Percentiles rank a stretch among this genome's conserved stretches.
Evolutionary conservation across 2,113 vertebrate species (phyloP).

Genomic region (Tyrannus savana): DNA sequence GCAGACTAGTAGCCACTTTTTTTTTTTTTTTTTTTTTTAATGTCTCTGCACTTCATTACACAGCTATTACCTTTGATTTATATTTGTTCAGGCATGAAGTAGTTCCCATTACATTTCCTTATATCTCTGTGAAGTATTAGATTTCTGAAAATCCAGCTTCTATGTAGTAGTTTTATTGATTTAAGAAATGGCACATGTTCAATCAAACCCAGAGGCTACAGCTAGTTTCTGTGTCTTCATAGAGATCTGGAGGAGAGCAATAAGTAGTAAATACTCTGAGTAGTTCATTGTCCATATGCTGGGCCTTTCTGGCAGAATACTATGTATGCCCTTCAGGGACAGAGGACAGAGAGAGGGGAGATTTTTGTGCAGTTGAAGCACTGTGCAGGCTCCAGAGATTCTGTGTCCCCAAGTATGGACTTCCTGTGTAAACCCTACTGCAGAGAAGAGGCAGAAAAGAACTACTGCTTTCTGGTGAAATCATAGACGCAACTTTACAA

Average conservation of each 20-base stretch:
- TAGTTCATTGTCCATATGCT: background rate
- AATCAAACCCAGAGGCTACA: constrained; percentile 27
- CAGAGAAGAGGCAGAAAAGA: background rate
- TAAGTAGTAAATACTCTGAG: background rate
- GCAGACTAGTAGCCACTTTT: background rate
- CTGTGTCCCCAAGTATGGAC: accelerated
- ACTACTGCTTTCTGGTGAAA: accelerated
- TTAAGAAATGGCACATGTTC: constrained; percentile 22
- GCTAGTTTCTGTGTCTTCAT: background rate
- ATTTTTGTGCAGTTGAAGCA: background rate
- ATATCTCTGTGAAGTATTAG: background rate
- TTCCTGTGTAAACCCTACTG: background rate
- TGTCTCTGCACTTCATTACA: background rate
- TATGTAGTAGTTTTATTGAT: constrained; percentile 4
- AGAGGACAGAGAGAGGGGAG: background rate
- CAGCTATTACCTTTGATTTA: constrained; percentile 43
- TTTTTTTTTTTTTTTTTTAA: background rate
- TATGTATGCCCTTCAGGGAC: background rate
- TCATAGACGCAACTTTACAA: background rate
- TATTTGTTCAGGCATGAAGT: background rate
- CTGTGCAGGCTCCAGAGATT: background rate
- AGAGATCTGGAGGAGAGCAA: background rate
- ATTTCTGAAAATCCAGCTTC: constrained; percentile 15
- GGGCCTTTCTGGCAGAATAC: background rate
- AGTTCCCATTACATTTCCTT: constrained; percentile 27